phyloP scores from a whole-genome alignment of 2,797 vertebrate genomes.

The Pseudomugil tenellus region DNA sequence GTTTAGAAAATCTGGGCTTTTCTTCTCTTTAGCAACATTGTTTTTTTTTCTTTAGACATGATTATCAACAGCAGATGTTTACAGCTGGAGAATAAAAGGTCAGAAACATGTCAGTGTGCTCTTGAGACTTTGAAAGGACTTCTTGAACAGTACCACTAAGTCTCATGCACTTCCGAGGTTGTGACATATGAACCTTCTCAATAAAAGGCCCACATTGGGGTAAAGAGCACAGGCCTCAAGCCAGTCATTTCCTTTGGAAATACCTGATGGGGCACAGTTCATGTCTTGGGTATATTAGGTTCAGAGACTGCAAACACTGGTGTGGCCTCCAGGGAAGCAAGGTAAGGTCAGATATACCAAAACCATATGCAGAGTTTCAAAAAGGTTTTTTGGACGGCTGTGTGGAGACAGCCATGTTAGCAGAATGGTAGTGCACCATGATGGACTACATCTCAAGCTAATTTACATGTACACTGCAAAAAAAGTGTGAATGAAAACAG shows the following conservation, averaged over 20 bases:
- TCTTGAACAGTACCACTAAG: conserved; percentile 35
- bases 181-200: conserved; percentile 62
- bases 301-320: conserved; percentile 69
- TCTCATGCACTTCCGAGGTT: conserved; percentile 50
- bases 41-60: conserved; percentile 32
- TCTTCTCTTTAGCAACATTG: conserved; percentile 16
- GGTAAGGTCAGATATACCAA: conserved; percentile 60
- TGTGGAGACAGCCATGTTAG: not conserved
- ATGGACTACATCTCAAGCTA: too few relatives aligned
- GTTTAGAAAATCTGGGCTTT: conserved; percentile 28
- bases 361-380: conserved; percentile 32
- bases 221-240: conserved; percentile 43
- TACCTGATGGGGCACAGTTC: conserved; percentile 56
- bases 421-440: not conserved
- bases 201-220: conserved; percentile 49
- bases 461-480: too few relatives aligned
- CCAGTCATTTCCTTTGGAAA: conserved; percentile 76
- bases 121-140: conserved; percentile 22
- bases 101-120: conserved; percentile 39
- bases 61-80: conserved; percentile 68
- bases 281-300: conserved; percentile 62
- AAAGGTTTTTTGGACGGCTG: conserved; percentile 25
- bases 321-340: conserved; percentile 58
- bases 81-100: conserved; percentile 44
- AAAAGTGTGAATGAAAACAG: too few relatives aligned